These are phyloP conservation scores for Cantharis rufa DNA, from an alignment of 2,888 invertebrate species.

Conservation along the genomic window DNA sequence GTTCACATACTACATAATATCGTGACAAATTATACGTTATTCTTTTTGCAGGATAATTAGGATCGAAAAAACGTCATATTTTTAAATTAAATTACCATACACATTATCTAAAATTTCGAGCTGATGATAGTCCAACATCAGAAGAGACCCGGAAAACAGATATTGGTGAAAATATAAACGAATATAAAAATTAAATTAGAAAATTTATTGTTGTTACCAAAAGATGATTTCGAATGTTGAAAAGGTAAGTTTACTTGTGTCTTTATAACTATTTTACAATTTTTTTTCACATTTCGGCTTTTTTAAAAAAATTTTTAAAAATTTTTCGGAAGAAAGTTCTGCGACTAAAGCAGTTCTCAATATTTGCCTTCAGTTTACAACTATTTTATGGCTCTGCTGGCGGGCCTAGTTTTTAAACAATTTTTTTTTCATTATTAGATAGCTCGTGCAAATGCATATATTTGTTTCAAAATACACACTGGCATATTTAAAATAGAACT, in stretches of 20 bases:
- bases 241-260: too few relatives aligned
- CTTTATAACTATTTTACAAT: too few relatives aligned
- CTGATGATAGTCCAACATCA: neutral
- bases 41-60: neutral
- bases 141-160: neutral
- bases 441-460: too few relatives aligned
- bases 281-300: neutral
- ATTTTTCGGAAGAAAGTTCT: too few relatives aligned
- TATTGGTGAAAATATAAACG: neutral
- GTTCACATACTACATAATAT: neutral
- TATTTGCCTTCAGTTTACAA: too few relatives aligned
- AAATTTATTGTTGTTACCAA: neutral
- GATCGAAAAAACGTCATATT: neutral
- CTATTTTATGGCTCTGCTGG: too few relatives aligned
- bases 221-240: neutral
- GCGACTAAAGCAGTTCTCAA: too few relatives aligned
- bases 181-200: neutral
- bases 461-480: too few relatives aligned
- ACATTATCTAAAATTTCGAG: neutral
- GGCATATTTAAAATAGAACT: too few relatives aligned
- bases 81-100: neutral
- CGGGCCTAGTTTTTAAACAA: too few relatives aligned
- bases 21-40: neutral
- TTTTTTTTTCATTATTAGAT: too few relatives aligned
- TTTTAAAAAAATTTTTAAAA: too few relatives aligned